Evolutionary conservation across 2,797 vertebrate species (phyloP).

Genomic region (Odontamblyopus lacepedii): DNA sequence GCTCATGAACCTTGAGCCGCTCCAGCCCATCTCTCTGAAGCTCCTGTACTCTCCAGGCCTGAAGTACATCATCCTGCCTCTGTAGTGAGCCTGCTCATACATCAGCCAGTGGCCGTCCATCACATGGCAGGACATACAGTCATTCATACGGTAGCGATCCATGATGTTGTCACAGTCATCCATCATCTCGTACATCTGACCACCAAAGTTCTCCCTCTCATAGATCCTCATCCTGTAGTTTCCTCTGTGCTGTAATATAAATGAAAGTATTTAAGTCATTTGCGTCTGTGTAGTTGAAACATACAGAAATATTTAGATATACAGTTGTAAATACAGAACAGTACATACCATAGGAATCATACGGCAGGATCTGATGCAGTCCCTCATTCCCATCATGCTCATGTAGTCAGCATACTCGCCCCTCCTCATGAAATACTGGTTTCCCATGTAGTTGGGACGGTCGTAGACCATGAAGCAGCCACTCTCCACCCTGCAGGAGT

Average conservation of each 20-base stretch:
- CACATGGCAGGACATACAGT: conserved; percentile 65
- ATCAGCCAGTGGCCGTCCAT: conserved; percentile 73
- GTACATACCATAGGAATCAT: conserved; percentile 64
- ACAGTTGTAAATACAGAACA: neutral
- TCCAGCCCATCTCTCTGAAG: conserved; percentile 65
- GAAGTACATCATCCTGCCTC: conserved; percentile 73
- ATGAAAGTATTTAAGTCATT: neutral
- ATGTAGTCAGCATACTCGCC: conserved; percentile 69
- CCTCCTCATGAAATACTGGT: conserved; percentile 67
- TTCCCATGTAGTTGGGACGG: conserved; percentile 69
- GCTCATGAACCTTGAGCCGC: conserved; percentile 66
- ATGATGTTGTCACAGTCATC: conserved; percentile 66
- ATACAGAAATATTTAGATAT: too few species aligned
- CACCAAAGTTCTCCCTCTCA: conserved; percentile 65
- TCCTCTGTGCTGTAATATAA: conserved; percentile 62
- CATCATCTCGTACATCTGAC: conserved; percentile 64
- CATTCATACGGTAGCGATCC: conserved; percentile 56
- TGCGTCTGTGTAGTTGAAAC: neutral
- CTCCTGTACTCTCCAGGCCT: conserved; percentile 74
- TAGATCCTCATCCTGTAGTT: conserved; percentile 69
- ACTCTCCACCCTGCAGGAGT: conserved; percentile 73
- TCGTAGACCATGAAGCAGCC: conserved; percentile 76
- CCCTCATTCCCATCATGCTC: conserved; percentile 65
- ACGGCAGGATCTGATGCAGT: conserved; percentile 65
- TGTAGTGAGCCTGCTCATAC: conserved; percentile 66